Base-by-base conservation (phyloP, 2,888 invertebrate genomes). In the Drosophila niveifrons region DNA sequence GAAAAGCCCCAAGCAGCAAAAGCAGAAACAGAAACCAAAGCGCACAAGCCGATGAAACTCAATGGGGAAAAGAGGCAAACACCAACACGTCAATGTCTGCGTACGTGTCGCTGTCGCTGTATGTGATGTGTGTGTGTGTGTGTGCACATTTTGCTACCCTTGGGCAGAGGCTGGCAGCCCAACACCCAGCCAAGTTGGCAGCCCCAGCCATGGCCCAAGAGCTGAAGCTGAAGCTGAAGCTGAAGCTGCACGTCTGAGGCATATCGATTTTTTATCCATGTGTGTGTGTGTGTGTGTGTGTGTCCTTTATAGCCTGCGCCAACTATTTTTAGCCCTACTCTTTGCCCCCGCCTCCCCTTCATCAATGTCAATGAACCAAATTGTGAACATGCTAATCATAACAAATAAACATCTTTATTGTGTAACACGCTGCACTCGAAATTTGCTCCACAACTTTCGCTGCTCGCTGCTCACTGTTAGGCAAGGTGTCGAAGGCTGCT, bases 111-210 rank as follows among this genome's bases (percentile, higher is more conserved):
- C 53, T 62, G 50, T 52, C 34, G 29, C 15, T 65, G 28, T 55
- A 6, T 53, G 50, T 62, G 48, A n/a, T 56, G 17, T 34, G 34
- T 43, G 58, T 59, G 66, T 74, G 81, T 69, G 78, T 72, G 77
- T 80, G 72, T 71, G 76, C 84, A 72, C 89, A 84, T 83, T 88
- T 86, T 86, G 83, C 86, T 89, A 90, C 90, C 86, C 90, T 86
- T 85, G 82, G 72, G 71, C 82, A 68, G 69, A 68, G 69, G 18
- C 65, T 23, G 69, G 18, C 65, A 53, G 66, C 58, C 63, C 46
- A 41, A 48, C 64, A 10, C 23, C 46, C 23, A 47, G 46, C 34
- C 39, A 36, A 36, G 36, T 36, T 36, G 36, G 36, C 29, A 31
- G 18, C 67, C 56, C 36, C 56, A 51, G 39, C 65, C 63, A 46